Base-by-base conservation (phyloP, 2,888 invertebrate species). In the Erebia epiphron region DNA sequence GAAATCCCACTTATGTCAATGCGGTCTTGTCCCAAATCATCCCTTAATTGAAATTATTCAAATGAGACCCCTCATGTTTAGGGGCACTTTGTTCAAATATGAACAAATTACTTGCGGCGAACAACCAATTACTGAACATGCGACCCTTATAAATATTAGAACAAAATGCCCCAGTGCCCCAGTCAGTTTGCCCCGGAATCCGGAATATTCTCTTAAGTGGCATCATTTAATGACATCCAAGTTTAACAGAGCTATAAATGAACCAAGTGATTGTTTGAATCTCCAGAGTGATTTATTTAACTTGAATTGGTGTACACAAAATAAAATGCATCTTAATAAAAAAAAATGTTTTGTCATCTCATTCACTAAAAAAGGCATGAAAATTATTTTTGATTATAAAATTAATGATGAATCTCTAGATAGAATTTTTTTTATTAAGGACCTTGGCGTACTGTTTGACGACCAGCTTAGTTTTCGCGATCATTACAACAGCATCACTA, bases 31-130 rank as follows among this genome's bases (percentile, higher is more conserved):
- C 75, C 72, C 75, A 75, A 80, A 78, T 79, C 71, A 72, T 69
- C 69, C 69, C 71, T 75, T 80, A 81, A 81, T 81, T 78, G 80
- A 80, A 80, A 82, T 83, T 83, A 83, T 83, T 82, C 80, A 81
- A 81, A 83, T 80, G 79, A 79, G 79, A 49, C 58, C 71, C 62
- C 75, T 76, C 62, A 74, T 79, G 77, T 49, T 80, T 78, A 79
- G 72, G 73, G 73, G 69, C 65, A 75, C 76, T 73, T 71, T 70
- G 73, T 73, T 79, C 78, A 80, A 80, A 81, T 80, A 82, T 81
- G 76, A 78, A 76, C 76, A 79, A 81, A 81, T 82, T 73, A 79
- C 77, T 67, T 71, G 70, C 70, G 73, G 70, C 61, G 41, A 58
- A 41, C 49, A 50, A 13, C 41, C 60, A 56, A 46, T 70, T 68